These are phyloP conservation scores for Hoplostethus mediterraneus DNA, from an alignment of 2,797 vertebrate species.

Conservation along the genomic window DNA sequence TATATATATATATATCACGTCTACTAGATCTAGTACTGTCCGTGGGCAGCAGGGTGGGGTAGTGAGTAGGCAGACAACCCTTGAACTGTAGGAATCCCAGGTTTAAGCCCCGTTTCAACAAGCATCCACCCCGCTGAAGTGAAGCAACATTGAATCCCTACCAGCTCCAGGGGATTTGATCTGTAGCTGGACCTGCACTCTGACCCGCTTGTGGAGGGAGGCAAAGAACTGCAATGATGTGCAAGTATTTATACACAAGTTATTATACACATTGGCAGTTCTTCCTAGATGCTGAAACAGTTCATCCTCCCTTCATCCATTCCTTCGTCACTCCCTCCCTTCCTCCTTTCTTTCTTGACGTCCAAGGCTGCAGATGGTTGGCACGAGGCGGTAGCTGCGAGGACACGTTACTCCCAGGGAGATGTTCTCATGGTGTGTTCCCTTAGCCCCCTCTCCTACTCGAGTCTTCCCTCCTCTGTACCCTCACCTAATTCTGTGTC, in stretches of 20 bases:
- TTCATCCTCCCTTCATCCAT: conserved; percentile 17
- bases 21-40: background rate
- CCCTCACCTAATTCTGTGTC: conserved; percentile 9
- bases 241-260: background rate
- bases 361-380: conserved; percentile 61
- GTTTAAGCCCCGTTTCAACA: background rate
- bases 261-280: conserved; percentile 2
- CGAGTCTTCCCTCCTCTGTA: background rate
- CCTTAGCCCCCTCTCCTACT: conserved; percentile 8
- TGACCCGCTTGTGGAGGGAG: no score
- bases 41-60: background rate
- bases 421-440: background rate
- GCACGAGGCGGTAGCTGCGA: conserved; percentile 15
- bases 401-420: background rate
- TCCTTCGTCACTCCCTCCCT: conserved; percentile 5
- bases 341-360: conserved; percentile 16
- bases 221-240: background rate
- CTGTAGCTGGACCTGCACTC: background rate
- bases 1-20: background rate
- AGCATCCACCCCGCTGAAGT: conserved; percentile 3
- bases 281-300: background rate
- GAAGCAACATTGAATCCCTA: background rate
- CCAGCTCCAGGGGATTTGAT: background rate
- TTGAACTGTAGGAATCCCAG: background rate
- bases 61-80: background rate